These are phyloP conservation scores for Odontesthes bonariensis DNA, from an alignment of 2,113 vertebrate genomes.

Conservation along the genomic window DNA sequence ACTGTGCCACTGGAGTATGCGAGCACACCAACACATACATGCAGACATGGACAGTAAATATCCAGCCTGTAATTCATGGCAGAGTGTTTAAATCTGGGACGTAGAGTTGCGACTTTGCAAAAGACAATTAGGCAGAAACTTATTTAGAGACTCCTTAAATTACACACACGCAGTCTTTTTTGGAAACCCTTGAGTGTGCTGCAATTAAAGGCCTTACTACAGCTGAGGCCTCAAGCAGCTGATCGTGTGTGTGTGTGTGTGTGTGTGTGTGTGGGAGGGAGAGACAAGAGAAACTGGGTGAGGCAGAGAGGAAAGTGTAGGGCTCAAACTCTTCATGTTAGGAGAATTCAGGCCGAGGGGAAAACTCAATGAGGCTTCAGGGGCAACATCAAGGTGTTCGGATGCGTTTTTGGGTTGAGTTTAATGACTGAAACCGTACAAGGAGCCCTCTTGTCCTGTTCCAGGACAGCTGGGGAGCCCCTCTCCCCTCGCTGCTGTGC, in stretches of 20 bases:
- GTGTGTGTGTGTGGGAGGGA: too few species aligned
- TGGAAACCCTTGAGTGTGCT: slow-evolving; percentile 13
- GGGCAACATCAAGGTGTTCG: not conserved
- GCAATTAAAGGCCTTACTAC: slow-evolving; percentile 43
- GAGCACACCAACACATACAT: slow-evolving; percentile 41
- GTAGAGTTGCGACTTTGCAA: slow-evolving; percentile 12
- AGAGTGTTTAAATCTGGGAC: not conserved
- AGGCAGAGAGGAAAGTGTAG: slow-evolving; percentile 34
- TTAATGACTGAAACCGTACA: not conserved
- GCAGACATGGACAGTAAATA: slow-evolving; percentile 10
- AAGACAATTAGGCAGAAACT: slow-evolving; percentile 8
- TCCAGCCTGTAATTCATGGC: too few species aligned
- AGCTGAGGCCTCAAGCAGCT: slow-evolving; percentile 66
- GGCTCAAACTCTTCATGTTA: slow-evolving; percentile 6
- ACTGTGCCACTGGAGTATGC: slow-evolving; percentile 58
- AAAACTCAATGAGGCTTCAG: not conserved
- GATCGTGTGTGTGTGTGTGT: slow-evolving; percentile 29
- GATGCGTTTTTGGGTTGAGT: too few species aligned
- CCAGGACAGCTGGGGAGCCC: not conserved
- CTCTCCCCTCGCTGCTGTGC: not conserved
- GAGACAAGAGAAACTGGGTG: slow-evolving; percentile 37
- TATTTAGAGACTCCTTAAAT: not conserved
- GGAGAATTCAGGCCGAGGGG: not conserved
- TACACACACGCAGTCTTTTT: not conserved
- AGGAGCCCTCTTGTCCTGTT: not conserved